Evolutionary conservation across 2,888 invertebrate species (phyloP).

Genomic region (Apamea sordens): DNA sequence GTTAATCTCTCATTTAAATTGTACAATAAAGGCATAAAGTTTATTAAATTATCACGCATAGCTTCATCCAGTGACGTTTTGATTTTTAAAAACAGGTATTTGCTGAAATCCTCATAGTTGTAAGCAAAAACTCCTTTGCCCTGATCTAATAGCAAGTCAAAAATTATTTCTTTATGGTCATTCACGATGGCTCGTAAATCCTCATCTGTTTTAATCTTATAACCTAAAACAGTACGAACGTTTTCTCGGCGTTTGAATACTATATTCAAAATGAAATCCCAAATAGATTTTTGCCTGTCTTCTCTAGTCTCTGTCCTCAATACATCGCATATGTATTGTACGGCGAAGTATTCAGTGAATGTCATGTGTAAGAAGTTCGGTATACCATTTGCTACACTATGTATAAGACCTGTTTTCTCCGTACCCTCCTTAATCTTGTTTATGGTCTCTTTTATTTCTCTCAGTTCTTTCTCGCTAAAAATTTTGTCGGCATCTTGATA

Average conservation of each 20-base stretch:
- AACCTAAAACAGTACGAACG: background rate
- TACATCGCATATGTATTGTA: conserved; percentile 24
- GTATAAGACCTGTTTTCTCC: conserved; percentile 48
- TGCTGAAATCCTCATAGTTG: conserved; percentile 6
- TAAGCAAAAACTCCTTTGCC: conserved; percentile 2
- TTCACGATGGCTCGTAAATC: background rate
- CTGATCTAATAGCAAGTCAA: conserved; percentile 19
- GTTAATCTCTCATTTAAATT: conserved; percentile 14
- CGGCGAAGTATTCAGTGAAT: conserved; percentile 57
- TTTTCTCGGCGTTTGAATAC: conserved; percentile 6
- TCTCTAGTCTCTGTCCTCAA: conserved; percentile 1
- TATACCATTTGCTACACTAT: conserved; percentile 32
- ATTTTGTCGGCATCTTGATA: conserved; percentile 1
- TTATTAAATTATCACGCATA: background rate
- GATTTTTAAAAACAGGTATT: conserved; percentile 18
- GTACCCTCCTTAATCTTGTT: conserved; percentile 15
- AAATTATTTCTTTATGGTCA: conserved; percentile 7
- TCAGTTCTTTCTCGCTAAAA: conserved; percentile 23
- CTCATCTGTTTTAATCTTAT: conserved; percentile 22
- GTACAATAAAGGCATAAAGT: conserved; percentile 1
- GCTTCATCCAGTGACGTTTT: background rate
- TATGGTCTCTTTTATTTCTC: conserved; percentile 23
- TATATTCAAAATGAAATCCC: conserved; percentile 29
- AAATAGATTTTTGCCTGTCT: background rate
- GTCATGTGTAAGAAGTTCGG: conserved; percentile 53